Evolutionary conservation across 2,888 invertebrate genomes (phyloP).

Genomic region (Trypoxylon attenuatum): DNA sequence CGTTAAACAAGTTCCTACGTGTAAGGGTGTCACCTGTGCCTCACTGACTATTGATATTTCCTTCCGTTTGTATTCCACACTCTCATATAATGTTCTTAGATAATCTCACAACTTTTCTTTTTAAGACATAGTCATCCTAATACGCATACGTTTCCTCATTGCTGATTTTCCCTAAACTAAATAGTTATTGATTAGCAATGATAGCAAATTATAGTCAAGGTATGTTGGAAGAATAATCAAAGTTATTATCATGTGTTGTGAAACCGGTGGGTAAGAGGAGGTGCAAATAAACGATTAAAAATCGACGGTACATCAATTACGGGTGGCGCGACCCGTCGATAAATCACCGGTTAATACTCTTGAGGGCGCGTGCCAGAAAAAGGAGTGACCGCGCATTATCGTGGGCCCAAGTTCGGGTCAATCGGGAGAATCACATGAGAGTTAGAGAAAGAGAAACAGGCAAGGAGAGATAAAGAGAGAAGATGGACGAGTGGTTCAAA

Average conservation of each 20-base stretch:
- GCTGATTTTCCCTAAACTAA: no score
- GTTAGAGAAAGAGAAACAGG: not conserved
- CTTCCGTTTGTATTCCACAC: no score
- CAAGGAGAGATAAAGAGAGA: constrained; percentile 3
- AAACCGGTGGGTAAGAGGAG: no score
- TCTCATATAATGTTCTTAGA: no score
- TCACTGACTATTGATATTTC: not conserved
- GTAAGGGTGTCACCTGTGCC: constrained; percentile 16
- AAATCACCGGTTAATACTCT: constrained; percentile 62
- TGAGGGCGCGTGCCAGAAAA: constrained; percentile 65
- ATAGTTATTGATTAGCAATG: no score
- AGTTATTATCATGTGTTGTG: no score
- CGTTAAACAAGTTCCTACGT: constrained; percentile 21
- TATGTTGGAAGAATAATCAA: no score
- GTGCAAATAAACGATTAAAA: constrained; percentile 55
- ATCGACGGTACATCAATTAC: constrained; percentile 27
- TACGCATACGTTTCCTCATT: no score
- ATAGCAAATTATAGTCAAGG: no score
- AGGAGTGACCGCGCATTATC: constrained; percentile 72
- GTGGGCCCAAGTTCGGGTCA: constrained; percentile 64
- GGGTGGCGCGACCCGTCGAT: constrained; percentile 50
- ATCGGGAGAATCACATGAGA: constrained; percentile 31
- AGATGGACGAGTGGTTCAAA: constrained; percentile 53
- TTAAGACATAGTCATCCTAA: no score
- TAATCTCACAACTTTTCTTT: no score